Conservation (phyloP, 2,797 vertebrate species). For the Megaceryle alcyon region DNA sequence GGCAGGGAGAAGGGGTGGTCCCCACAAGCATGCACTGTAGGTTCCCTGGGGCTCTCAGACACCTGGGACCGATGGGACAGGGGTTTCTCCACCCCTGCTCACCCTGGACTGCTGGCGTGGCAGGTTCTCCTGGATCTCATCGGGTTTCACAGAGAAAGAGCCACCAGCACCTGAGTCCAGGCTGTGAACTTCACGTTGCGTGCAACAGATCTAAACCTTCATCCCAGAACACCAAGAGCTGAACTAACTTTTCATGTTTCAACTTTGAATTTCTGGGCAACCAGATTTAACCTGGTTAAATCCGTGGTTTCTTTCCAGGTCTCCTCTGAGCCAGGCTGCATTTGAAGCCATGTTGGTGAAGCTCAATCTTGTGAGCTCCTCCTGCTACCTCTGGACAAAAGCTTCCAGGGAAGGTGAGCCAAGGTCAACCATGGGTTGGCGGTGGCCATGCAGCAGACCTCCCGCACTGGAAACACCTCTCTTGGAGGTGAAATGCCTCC, state of each 20-base stretch:
- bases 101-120: background rate
- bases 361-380: background rate
- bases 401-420: accelerated
- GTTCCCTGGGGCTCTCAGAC: accelerated
- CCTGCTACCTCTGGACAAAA: background rate
- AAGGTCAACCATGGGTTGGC: background rate
- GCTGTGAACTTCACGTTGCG: accelerated
- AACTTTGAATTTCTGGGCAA: no score
- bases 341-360: accelerated
- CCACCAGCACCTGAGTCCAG: background rate
- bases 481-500: background rate
- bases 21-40: accelerated
- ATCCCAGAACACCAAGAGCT: background rate
- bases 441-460: background rate
- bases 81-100: background rate
- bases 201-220: background rate
- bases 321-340: background rate
- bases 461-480: accelerated
- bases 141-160: background rate
- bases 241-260: background rate
- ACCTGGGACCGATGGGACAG: background rate
- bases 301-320: accelerated
- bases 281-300: background rate
- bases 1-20: background rate
- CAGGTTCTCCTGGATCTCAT: background rate